Evolutionary conservation across 1,140 invertebrate genomes (phyloP).

Genomic region (Brachionus koreanus): DNA sequence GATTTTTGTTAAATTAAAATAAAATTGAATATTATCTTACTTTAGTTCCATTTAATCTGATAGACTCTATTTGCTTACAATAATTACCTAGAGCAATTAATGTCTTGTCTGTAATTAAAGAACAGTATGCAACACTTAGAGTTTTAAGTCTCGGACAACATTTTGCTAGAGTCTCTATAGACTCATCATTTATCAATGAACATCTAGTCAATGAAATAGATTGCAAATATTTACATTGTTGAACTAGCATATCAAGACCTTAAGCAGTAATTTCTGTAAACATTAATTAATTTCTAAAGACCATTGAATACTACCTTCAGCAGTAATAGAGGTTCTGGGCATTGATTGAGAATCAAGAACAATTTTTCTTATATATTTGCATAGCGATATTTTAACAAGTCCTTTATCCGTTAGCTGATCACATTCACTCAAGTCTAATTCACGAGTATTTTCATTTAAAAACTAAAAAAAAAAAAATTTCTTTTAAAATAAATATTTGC

Average conservation of each 20-base stretch:
- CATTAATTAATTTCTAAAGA: background rate
- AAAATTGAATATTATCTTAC: background rate
- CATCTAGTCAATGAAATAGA: background rate
- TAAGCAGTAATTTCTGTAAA: too few relatives aligned
- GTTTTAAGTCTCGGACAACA: background rate
- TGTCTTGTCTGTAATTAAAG: slow-evolving; percentile 1
- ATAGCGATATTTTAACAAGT: background rate
- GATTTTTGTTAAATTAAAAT: background rate
- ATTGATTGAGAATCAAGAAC: slow-evolving; percentile 13
- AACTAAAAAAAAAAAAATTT: slow-evolving; percentile 10
- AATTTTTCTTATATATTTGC: slow-evolving; percentile 21
- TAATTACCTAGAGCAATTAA: slow-evolving; percentile 26
- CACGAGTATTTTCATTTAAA: slow-evolving; percentile 25
- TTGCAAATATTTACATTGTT: slow-evolving; percentile 6
- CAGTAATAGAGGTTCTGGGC: background rate
- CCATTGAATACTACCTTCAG: background rate
- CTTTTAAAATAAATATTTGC: too few relatives aligned
- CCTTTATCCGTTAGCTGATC: slow-evolving; percentile 22
- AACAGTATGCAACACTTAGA: slow-evolving; percentile 20
- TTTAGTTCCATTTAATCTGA: slow-evolving; percentile 8
- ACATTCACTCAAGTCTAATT: slow-evolving; percentile 37
- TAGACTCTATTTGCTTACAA: background rate
- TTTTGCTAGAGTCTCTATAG: background rate
- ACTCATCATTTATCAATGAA: slow-evolving; percentile 8
- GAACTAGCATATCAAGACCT: background rate